Base-by-base conservation (phyloP, 2,113 vertebrate genomes). In the Dolichotis patagonum region DNA sequence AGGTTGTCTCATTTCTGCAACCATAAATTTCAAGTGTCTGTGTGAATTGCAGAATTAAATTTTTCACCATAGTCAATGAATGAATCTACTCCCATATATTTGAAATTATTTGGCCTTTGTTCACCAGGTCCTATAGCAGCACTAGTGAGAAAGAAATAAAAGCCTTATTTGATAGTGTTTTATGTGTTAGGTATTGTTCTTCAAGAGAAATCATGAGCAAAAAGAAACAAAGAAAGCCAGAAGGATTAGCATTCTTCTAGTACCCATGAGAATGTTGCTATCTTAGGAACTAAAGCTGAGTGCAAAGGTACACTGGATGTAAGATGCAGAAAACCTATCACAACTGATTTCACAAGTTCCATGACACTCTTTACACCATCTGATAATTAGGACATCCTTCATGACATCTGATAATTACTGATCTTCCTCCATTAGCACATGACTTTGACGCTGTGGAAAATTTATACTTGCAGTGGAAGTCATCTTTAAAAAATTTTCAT, bases 151-250 rank as follows among this genome's bases (percentile, higher is more conserved):
- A 94, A 41, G 35, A 12, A 73, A 94, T 46, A 19, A n/a, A 97
- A 94, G 73, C 6, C 16, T 52, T 54, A 22, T 2, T 49, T 92
- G 62, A 75, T 69, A 22, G 17, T 60, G 16, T n/a, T n/a, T n/a
- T 54, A 32, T 88, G 22, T 88, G 71, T 65, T 88, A 88, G 22
- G 30, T 43, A 84, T 60, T 83, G 41, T 41, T 95, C 43, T 41
- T 94, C 41, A 88, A 89, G 41, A 71, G n/a, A 67, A 95, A 46
- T 16, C 7, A 2, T 77, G 95, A 96, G 3, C 22, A 30, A 67
- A 89, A 95, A 78, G 56, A 96, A 96, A 85, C 26, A 58, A 46
- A 52, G 26, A 56, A 95, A 69, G 62, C 38, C 69, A 94, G 38
- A 12, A 91, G 46, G 28, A 83, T 24, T 46, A 88, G 38, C 13